Conservation (phyloP, 2,113 vertebrate species). For the Gymnogyps californianus region DNA sequence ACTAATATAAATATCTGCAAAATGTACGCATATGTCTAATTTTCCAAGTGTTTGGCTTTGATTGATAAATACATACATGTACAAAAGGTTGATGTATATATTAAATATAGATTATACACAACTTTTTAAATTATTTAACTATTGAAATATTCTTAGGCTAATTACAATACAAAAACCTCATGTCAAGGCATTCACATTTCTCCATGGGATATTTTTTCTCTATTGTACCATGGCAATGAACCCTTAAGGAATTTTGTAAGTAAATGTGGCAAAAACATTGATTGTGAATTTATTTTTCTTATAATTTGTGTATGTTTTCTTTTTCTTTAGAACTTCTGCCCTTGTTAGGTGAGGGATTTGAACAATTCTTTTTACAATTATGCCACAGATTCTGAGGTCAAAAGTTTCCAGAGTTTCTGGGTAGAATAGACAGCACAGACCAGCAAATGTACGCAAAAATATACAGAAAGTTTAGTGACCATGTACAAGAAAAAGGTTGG, state of each 20-base stretch:
- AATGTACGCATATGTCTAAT: background rate
- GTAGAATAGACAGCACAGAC: slow-evolving; percentile 42
- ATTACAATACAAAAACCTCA: background rate
- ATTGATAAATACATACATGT: background rate
- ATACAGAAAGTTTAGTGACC: slow-evolving; percentile 27
- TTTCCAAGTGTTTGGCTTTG: background rate
- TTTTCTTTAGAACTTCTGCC: slow-evolving; percentile 56
- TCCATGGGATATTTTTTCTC: background rate
- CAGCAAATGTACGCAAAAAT: slow-evolving; percentile 60
- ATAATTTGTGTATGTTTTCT: slow-evolving; percentile 58
- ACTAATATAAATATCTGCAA: slow-evolving; percentile 34
- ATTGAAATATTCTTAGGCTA: slow-evolving; percentile 14
- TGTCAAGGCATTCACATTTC: background rate
- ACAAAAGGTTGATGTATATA: background rate
- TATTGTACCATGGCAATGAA: slow-evolving; percentile 45
- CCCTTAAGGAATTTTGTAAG: slow-evolving; percentile 47
- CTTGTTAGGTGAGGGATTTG: slow-evolving; percentile 48
- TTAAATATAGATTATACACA: background rate
- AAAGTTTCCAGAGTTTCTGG: slow-evolving; percentile 49
- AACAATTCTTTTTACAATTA: slow-evolving; percentile 56
- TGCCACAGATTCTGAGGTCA: slow-evolving; percentile 56
- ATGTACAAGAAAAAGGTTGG: background rate
- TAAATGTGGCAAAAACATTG: slow-evolving; percentile 52
- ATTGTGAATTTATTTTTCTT: slow-evolving; percentile 72
- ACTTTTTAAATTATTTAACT: background rate